Evolutionary conservation across 2,888 invertebrate genomes (phyloP), one percentile per base, ranked within the genome.

Genomic region (Diplolepis rosae): DNA sequence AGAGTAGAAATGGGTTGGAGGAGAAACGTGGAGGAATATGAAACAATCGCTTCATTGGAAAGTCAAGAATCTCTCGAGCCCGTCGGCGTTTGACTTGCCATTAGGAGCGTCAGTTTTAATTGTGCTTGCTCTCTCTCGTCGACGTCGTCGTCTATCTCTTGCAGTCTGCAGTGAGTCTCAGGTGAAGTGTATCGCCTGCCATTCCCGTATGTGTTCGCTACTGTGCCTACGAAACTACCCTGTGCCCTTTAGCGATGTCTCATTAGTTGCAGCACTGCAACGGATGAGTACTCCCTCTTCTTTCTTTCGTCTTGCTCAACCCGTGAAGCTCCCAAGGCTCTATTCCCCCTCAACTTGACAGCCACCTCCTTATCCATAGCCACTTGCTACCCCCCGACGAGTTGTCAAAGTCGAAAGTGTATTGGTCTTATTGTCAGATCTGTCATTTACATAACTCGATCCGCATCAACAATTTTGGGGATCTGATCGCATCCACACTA

Each of bases 101-200:
- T 89, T 88, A 89, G 88, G 84, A 87, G 87, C 88, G 88, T 88
- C 88, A 88, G 88, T 88, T 89, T 89, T 89, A 89, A 88, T 89
- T 88, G 88, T 88, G 85, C 85, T 85, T 85, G 84, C 84, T 84
- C 84, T 83, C 85, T 85, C 74, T 76, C 74, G 74, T 73, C 75
- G 75, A 73, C 76, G 72, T 70, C 77, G 76, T 71, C 69, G 71
- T 74, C 86, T 82, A 83, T 86, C 85, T 85, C 82, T 76, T 80
- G 81, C 84, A 84, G 81, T 83, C 85, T 78, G 80, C 82, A 77
- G 78, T 82, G 80, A 82, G 84, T 87, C 87, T 87, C 87, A 87
- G 87, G 87, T 87, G 87, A 85, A 87, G 87, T 86, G 85, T 87
- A 87, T 88, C 84, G 87, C 84, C 83, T 83, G 81, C 80, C 83